These are phyloP conservation scores for Atethmia centrago DNA, from an alignment of 2,888 invertebrate genomes.

Conservation along the genomic window DNA sequence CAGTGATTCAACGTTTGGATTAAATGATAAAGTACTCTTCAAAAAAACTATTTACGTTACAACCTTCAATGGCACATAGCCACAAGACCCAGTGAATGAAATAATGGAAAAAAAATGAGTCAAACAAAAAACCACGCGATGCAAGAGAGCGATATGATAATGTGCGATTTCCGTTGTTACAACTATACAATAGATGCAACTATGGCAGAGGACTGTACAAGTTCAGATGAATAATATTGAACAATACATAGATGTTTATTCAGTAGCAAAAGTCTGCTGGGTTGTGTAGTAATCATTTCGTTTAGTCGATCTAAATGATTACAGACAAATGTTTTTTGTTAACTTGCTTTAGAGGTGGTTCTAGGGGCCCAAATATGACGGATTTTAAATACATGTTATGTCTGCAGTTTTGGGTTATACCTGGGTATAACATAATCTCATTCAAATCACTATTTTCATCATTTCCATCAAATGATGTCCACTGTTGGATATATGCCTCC, in stretches of 20 bases:
- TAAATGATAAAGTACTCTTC: too few species aligned
- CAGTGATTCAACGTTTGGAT: background rate
- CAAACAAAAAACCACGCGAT: constrained; percentile 6
- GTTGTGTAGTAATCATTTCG: background rate
- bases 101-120: constrained; percentile 19
- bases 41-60: background rate
- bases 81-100: background rate
- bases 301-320: background rate
- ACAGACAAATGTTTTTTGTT: too few species aligned
- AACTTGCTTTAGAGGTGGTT: background rate
- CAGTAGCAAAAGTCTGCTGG: background rate
- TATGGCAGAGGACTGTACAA: background rate
- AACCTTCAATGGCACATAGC: background rate
- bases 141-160: constrained; percentile 14
- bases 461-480: background rate
- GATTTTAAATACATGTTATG: too few species aligned
- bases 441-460: background rate
- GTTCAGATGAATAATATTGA: constrained; percentile 6
- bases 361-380: background rate
- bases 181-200: constrained; percentile 9
- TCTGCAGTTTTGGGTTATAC: background rate
- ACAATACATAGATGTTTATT: background rate
- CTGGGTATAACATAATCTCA: too few species aligned
- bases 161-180: constrained; percentile 23
- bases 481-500: too few species aligned